Percentiles rank a stretch among this genome's conserved stretches.
phyloP scores from a whole-genome alignment of 2,797 vertebrate genomes.

The Siniperca scherzeri region DNA sequence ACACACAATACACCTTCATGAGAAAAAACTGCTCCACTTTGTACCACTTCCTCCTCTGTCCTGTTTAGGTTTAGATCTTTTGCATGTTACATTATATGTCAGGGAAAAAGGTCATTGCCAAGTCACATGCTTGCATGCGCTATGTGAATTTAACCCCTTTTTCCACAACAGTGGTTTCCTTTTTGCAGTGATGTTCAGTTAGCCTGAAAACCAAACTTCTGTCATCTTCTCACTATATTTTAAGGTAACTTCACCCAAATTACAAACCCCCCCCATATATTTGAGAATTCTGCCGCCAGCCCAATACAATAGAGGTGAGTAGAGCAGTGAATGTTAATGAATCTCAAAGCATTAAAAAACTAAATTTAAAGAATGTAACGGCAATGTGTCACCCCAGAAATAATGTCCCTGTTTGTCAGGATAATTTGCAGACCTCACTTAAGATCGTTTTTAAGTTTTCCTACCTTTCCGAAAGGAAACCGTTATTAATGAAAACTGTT shows the following conservation, averaged over 20 bases:
- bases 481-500: not conserved
- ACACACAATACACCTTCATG: not conserved
- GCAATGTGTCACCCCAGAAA: no score
- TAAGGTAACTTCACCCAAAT: not conserved
- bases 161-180: conserved; percentile 37
- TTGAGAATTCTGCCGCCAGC: not conserved
- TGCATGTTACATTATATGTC: conserved; percentile 12
- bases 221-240: not conserved
- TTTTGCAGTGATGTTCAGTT: conserved; percentile 4
- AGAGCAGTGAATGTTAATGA: not conserved
- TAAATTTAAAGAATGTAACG: not conserved
- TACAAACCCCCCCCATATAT: not conserved
- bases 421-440: not conserved
- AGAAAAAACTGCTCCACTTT: conserved; percentile 9
- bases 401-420: not conserved
- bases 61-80: conserved; percentile 26
- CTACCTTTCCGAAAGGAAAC: not conserved
- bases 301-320: not conserved
- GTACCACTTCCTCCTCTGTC: conserved; percentile 48
- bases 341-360: not conserved
- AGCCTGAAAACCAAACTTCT: conserved; percentile 47
- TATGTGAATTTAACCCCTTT: conserved; percentile 14
- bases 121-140: not conserved
- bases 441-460: not conserved
- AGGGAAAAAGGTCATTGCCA: conserved; percentile 57